Conservation (phyloP, 2,113 vertebrate genomes). For the Vireo altiloquus region DNA sequence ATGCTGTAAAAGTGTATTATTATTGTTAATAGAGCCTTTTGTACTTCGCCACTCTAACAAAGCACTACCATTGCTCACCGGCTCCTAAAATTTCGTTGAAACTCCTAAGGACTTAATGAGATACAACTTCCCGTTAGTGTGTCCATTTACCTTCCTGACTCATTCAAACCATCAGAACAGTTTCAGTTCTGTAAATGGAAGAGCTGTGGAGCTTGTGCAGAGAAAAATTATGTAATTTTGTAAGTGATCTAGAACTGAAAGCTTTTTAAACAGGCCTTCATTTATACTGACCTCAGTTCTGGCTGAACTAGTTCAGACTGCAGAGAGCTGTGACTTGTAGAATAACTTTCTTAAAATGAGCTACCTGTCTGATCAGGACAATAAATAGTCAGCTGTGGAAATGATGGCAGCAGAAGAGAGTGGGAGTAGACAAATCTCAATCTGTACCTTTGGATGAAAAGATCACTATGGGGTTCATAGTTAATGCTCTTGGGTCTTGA, state of each 20-base stretch:
- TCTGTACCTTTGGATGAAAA: neutral
- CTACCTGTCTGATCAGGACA: neutral
- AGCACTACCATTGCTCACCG: neutral
- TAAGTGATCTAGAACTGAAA: neutral
- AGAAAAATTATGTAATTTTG: neutral
- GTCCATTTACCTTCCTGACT: neutral
- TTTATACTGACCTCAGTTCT: neutral
- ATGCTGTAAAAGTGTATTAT: slow-evolving; percentile 29
- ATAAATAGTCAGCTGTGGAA: neutral
- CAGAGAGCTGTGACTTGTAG: neutral
- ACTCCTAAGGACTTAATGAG: neutral
- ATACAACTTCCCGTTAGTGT: neutral
- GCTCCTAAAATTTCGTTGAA: neutral
- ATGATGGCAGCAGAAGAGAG: neutral
- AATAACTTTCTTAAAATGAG: neutral
- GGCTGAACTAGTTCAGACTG: neutral
- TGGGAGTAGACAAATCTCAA: neutral
- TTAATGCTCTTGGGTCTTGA: neutral
- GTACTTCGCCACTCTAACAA: neutral
- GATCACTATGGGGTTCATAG: neutral
- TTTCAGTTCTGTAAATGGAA: neutral
- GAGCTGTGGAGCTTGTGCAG: neutral
- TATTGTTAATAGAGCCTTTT: slow-evolving; percentile 44
- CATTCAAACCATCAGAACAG: neutral
- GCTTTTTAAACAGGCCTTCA: neutral